Percentiles rank a stretch among this genome's conserved stretches.
These are phyloP conservation scores for Endotricha flammealis DNA, from an alignment of 2,888 invertebrate species.

Conservation along the genomic window DNA sequence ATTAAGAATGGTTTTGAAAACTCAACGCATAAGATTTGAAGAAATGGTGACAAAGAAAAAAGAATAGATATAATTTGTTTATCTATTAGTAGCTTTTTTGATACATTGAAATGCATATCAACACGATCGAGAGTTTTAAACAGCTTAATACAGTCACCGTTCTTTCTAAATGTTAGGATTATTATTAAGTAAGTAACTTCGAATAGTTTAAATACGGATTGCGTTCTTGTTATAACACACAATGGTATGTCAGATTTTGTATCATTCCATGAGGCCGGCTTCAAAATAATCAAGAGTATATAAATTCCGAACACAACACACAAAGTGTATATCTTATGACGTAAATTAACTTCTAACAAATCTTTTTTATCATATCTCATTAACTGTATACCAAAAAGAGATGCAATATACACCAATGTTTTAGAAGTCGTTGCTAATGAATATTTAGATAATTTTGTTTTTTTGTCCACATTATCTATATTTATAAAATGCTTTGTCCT, in stretches of 20 bases:
- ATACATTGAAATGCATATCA: slow-evolving; percentile 33
- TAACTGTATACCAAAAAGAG: slow-evolving; percentile 38
- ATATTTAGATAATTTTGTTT: slow-evolving; percentile 16
- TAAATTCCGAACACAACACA: too few species aligned
- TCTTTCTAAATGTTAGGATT: slow-evolving; percentile 31
- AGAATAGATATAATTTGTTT: slow-evolving; percentile 27
- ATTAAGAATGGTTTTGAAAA: slow-evolving; percentile 29
- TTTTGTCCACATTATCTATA: slow-evolving; percentile 11
- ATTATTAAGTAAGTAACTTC: slow-evolving; percentile 38
- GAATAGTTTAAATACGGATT: slow-evolving; percentile 24
- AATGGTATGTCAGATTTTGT: slow-evolving; percentile 36
- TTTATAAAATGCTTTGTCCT: too few species aligned
- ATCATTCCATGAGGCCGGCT: slow-evolving; percentile 29
- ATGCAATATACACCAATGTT: slow-evolving; percentile 35
- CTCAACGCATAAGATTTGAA: slow-evolving; percentile 23
- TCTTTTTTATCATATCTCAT: slow-evolving; percentile 28
- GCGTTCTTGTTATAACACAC: slow-evolving; percentile 40
- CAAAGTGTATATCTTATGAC: slow-evolving; percentile 33
- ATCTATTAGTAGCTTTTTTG: slow-evolving; percentile 27
- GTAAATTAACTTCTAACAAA: slow-evolving; percentile 22
- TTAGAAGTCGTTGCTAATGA: slow-evolving; percentile 36
- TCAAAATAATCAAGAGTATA: slow-evolving; percentile 23
- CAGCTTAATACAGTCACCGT: slow-evolving; percentile 31
- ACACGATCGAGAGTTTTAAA: slow-evolving; percentile 35
- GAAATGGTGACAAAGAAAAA: slow-evolving; percentile 26